Evolutionary conservation across 2,888 invertebrate genomes (phyloP).

Genomic region (Panorpa germanica): DNA sequence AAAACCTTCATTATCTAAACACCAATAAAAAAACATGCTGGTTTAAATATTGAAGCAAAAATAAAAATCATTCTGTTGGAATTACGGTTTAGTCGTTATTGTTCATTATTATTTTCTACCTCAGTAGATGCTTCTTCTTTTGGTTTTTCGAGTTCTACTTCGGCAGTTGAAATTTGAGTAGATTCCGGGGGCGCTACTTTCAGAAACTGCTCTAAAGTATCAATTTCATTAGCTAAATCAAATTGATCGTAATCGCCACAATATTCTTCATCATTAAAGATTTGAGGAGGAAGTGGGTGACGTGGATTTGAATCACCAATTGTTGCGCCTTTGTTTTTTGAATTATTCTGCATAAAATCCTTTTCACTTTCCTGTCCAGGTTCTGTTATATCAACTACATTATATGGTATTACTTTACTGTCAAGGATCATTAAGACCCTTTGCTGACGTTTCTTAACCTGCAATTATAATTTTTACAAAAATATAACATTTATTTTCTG

Average conservation of each 20-base stretch:
- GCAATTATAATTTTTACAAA: slow-evolving; percentile 17
- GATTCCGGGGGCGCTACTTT: slow-evolving; percentile 44
- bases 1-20: too few species aligned
- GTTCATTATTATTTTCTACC: too few species aligned
- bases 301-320: slow-evolving; percentile 53
- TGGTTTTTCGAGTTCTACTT: slow-evolving; percentile 19
- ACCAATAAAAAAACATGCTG: too few species aligned
- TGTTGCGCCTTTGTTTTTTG: slow-evolving; percentile 54
- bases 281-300: slow-evolving; percentile 79
- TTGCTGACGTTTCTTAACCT: slow-evolving; percentile 94
- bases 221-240: slow-evolving; percentile 78
- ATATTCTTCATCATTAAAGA: slow-evolving; percentile 82
- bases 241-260: slow-evolving; percentile 92
- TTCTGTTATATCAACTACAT: slow-evolving; percentile 86
- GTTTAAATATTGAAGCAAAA: too few species aligned
- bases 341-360: slow-evolving; percentile 82
- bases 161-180: slow-evolving; percentile 25
- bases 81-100: too few species aligned
- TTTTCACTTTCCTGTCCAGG: slow-evolving; percentile 76
- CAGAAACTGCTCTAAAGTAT: slow-evolving; percentile 73
- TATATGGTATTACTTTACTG: slow-evolving; percentile 76
- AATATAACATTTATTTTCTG: slow-evolving; percentile 7
- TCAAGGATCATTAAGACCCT: slow-evolving; percentile 85
- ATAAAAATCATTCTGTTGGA: too few species aligned
- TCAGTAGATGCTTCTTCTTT: too few species aligned